Evolutionary conservation across 2,888 invertebrate species (phyloP).

Genomic region (Branchipolynoe longqiensis): DNA sequence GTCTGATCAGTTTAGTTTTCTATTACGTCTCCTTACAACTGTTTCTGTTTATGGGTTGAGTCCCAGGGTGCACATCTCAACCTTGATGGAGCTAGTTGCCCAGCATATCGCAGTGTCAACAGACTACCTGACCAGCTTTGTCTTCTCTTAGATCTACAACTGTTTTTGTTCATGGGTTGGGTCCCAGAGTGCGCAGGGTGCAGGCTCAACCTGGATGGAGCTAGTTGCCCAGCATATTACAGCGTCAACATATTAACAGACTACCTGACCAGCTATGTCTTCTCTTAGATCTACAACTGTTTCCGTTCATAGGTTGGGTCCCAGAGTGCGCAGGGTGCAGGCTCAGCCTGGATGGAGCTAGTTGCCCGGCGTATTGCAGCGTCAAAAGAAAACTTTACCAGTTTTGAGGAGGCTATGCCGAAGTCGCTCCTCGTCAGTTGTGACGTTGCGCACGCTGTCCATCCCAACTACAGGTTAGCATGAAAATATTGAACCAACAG

Average conservation of each 20-base stretch:
- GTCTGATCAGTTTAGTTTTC: too few species aligned
- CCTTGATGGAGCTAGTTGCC: too few species aligned
- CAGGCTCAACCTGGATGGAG: conserved; percentile 82
- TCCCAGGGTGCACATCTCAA: too few species aligned
- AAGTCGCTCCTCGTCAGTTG: conserved; percentile 82
- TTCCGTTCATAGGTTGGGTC: conserved; percentile 82
- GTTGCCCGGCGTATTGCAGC: conserved; percentile 80
- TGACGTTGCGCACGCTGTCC: conserved; percentile 83
- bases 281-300: too few species aligned
- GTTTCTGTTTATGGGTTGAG: too few species aligned
- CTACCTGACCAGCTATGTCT: too few species aligned
- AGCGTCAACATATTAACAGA: conserved; percentile 65
- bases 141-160: too few species aligned
- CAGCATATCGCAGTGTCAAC: too few species aligned
- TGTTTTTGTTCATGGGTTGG: conserved; percentile 81
- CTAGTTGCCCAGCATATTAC: conserved; percentile 81
- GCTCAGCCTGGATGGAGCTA: conserved; percentile 82
- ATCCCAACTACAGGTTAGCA: conserved; percentile 83
- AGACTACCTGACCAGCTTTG: too few species aligned
- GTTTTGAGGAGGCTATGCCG: conserved; percentile 82
- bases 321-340: conserved; percentile 83
- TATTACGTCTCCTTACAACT: too few species aligned
- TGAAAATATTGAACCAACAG: too few species aligned
- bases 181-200: conserved; percentile 83
- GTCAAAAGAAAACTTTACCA: conserved; percentile 70